Base-by-base conservation (phyloP, 2,113 vertebrate genomes). In the Scartelaos histophorus region DNA sequence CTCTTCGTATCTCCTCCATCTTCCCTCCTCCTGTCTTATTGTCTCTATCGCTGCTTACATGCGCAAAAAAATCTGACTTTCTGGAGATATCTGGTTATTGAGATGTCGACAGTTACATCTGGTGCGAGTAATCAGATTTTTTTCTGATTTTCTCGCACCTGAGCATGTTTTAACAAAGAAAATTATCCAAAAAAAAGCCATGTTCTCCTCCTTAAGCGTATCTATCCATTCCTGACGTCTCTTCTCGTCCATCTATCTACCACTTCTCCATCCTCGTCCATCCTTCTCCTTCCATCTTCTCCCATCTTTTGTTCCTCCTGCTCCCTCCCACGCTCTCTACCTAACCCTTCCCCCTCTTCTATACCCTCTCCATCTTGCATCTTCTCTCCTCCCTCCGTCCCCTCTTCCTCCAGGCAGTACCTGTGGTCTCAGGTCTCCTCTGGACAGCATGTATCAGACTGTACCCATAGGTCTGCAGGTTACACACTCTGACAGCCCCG, bases 391-490 rank as follows among this genome's bases (percentile, higher is more conserved):
- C 49, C 17, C 2, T 51, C 13, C 16, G 15, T 19, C 4, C 16
- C 49, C 16, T 61, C 22, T 56, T 22, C 35, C 45, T 47, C 5
- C 9, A 10, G 46, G 5, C 22, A 34, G 34, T 62, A 38, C 43
- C 38, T 43, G 7, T 43, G 6, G 1, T 45, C 2, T 51, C 6
- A 62, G 51, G 2, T 5, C 19, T 35, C 17, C n/a, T 6, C 61
- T 11, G 61, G 61, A 64, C 61, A 64, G 34, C 17, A n/a, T 19
- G 35, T 64, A 64, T 64, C 61, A 64, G 60, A 19, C 19, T 43
- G 61, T 13, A 43, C 38, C 61, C 61, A 64, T 43, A 38, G 11
- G 29, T 43, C 17, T 17, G 38, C 17, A 38, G 61, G 35, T 64
- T 43, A 64, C 34, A 6, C 34, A 21, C 61, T n/a, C 17, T n/a